Base-by-base conservation (phyloP, 1,140 invertebrate genomes). In the Drosophila simulans region DNA sequence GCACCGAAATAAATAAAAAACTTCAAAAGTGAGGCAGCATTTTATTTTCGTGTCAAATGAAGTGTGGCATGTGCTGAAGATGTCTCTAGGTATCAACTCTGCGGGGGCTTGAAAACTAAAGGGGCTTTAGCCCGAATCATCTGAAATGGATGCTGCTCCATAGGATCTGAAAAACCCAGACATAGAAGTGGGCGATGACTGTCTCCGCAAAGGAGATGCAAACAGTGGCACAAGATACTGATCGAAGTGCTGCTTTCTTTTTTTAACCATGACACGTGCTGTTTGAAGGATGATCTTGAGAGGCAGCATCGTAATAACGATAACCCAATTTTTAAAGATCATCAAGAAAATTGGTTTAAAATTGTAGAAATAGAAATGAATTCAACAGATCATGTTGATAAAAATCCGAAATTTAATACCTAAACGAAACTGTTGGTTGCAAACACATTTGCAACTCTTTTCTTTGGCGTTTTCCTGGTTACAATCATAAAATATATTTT, bases 41-140 rank as follows among this genome's bases (percentile, higher is more conserved):
- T 17, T 79, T 68, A 42, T 51, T 2, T 46, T 78, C 59, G 56
- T 84, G 75, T 75, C 81, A 85, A 70, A 46, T 77, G 57, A 75
- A 86, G 82, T 88, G 82, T 86, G 79, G 82, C 79, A 69, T 88
- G 78, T 60, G 74, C 74, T 82, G 54, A 69, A 65, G 68, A 72
- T 57, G 59, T 43, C 78, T 82, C 58, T 77, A 60, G 52, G 45
- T 13, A 2, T 80, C 46, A 59, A 60, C 49, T 57, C 55, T 63
- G 59, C 70, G 75, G 77, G 65, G 79, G 79, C 45, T 66, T 54
- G 31, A 49, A 46, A 58, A 39, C 42, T 15, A 17, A 13, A 43
- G 22, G 68, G 55, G 70, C 66, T 70, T 65, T 64, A 68, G 66
- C 40, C 15, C 25, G 42, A 10, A 40, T 40, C 11, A 27, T 31